Evolutionary conservation across 2,113 vertebrate genomes (phyloP).

Genomic region (Coregonus clupeaformis): DNA sequence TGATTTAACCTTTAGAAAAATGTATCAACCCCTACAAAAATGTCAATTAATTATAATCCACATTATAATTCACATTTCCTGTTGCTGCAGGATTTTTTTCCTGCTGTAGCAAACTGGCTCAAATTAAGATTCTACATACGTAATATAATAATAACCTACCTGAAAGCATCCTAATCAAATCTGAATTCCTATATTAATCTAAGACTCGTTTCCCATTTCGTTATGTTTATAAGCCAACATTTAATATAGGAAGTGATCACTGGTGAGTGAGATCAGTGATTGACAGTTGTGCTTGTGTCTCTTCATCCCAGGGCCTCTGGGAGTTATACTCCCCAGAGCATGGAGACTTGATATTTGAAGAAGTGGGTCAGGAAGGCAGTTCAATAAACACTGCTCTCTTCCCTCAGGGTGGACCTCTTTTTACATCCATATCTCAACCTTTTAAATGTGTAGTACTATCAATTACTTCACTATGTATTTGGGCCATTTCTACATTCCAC

Average conservation of each 20-base stretch:
- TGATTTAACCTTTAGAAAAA: too few species aligned
- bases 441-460: conserved; percentile 44
- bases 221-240: not conserved
- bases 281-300: not conserved
- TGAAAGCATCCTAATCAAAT: not conserved
- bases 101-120: too few species aligned
- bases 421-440: conserved; percentile 25
- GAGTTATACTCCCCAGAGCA: not conserved
- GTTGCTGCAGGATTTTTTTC: too few species aligned
- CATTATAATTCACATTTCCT: too few species aligned
- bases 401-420: conserved; percentile 51
- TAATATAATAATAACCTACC: not conserved
- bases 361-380: conserved; percentile 54
- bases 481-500: not conserved
- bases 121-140: too few species aligned
- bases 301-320: not conserved
- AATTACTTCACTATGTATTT: not conserved
- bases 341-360: conserved; percentile 34
- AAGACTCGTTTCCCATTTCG: not conserved
- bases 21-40: too few species aligned
- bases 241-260: not conserved
- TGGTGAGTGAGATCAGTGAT: not conserved
- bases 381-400: conserved; percentile 41
- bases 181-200: not conserved
- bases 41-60: too few species aligned